Percentiles rank a stretch among this genome's conserved stretches.
phyloP scores from a whole-genome alignment of 2,113 vertebrate genomes.

The Sardina pilchardus region DNA sequence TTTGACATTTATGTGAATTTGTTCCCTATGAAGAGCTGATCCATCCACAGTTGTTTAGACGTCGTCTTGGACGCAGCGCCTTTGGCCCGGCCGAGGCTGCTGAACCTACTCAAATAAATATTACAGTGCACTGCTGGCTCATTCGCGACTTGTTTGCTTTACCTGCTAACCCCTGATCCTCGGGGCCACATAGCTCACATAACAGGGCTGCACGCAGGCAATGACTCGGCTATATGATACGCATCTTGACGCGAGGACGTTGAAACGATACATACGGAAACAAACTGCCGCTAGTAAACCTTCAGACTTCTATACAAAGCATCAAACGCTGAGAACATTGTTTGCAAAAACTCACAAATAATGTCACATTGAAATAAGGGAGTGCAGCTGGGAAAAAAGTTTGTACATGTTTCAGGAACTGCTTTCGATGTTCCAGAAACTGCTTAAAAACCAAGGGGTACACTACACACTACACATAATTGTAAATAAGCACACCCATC shows the following conservation, averaged over 20 bases:
- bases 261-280: not conserved
- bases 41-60: slow-evolving; percentile 47
- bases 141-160: not conserved
- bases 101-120: slow-evolving; percentile 50
- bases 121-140: slow-evolving; percentile 34
- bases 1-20: slow-evolving; percentile 67
- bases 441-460: too few species aligned
- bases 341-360: not conserved
- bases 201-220: not conserved
- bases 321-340: not conserved
- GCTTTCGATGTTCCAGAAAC: not conserved
- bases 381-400: not conserved
- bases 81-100: slow-evolving; percentile 20
- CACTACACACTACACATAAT: not conserved
- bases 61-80: slow-evolving; percentile 19
- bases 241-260: not conserved
- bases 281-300: not conserved
- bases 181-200: slow-evolving; percentile 19
- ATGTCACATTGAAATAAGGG: not conserved
- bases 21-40: slow-evolving; percentile 41
- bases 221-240: not conserved
- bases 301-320: not conserved
- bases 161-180: slow-evolving; percentile 29
- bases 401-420: not conserved
- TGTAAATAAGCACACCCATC: not conserved